Evolutionary conservation across 2,888 invertebrate species (phyloP).

Genomic region (Drosophila austrosaltans): DNA sequence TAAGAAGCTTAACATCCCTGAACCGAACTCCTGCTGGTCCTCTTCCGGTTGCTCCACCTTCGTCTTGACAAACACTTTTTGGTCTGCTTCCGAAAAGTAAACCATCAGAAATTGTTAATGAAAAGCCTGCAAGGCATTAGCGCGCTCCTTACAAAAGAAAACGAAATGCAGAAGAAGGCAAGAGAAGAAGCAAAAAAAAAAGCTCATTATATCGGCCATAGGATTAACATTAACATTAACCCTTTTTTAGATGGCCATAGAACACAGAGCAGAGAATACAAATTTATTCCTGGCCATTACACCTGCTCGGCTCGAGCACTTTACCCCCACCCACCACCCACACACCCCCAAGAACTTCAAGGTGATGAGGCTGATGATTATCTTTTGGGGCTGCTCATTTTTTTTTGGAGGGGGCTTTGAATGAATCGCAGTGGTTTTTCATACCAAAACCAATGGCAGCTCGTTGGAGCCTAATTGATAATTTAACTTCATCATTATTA

Average conservation of each 20-base stretch:
- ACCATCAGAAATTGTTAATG: constrained; percentile 43
- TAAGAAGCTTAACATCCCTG: constrained; percentile 20
- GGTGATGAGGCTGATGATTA: constrained; percentile 37
- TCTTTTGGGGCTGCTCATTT: constrained; percentile 50
- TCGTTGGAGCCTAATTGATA: constrained; percentile 63
- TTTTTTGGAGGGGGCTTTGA: constrained; percentile 43
- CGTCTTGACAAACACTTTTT: constrained; percentile 4
- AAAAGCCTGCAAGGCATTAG: constrained; percentile 33
- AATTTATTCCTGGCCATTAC: constrained; percentile 52
- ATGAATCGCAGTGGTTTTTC: constrained; percentile 72
- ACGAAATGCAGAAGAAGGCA: constrained; percentile 1
- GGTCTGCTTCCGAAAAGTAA: constrained; percentile 11
- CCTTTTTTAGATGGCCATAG: constrained; percentile 23
- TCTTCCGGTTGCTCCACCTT: not conserved
- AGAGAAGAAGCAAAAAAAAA: constrained; percentile 31
- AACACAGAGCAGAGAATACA: not conserved
- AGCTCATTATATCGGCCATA: constrained; percentile 9
- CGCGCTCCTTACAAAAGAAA: constrained; percentile 3
- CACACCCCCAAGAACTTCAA: not conserved
- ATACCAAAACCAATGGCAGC: constrained; percentile 50
- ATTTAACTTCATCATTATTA: constrained; percentile 42
- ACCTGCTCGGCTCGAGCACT: constrained; percentile 52
- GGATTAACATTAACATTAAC: constrained; percentile 16
- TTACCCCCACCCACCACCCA: constrained; percentile 17
- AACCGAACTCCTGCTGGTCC: too few species aligned